A percentile compares a stretch with the other conserved stretches of the same genome.
phyloP scores from a whole-genome alignment of 2,888 invertebrate genomes.

The Branchipolynoe longqiensis region DNA sequence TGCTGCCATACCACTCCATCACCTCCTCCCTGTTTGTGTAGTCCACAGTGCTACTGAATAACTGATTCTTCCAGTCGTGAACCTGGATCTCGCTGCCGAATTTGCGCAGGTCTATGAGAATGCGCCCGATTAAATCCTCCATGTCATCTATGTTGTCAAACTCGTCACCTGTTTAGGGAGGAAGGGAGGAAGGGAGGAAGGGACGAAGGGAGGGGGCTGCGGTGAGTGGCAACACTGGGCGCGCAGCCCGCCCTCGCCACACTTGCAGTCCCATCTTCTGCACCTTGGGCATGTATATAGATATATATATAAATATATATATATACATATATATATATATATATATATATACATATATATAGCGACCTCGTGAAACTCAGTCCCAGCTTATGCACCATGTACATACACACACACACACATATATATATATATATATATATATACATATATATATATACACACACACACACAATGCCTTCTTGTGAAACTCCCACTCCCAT shows the following conservation, averaged over 20 bases:
- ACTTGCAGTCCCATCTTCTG: neutral
- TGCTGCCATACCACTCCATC: constrained; percentile 59
- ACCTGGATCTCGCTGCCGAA: constrained; percentile 58
- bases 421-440: too few relatives aligned
- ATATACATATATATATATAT: too few relatives aligned
- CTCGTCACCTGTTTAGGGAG: constrained; percentile 49
- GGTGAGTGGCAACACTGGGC: neutral
- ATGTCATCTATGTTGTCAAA: constrained; percentile 54
- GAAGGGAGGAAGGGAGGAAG: constrained; percentile 13
- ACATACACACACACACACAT: too few relatives aligned
- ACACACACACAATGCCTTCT: too few relatives aligned
- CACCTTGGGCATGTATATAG: constrained; percentile 33
- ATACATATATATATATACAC: too few relatives aligned
- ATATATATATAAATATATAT: too few relatives aligned
- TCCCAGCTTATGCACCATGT: too few relatives aligned
- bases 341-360: too few relatives aligned
- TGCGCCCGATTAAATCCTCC: constrained; percentile 51
- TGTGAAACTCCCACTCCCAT: too few relatives aligned
- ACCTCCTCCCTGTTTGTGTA: constrained; percentile 60
- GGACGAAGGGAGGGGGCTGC: neutral
- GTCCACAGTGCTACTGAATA: constrained; percentile 60
- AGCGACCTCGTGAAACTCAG: too few relatives aligned
- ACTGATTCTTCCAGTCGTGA: constrained; percentile 60
- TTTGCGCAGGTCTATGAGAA: constrained; percentile 38
- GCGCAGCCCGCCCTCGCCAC: neutral